Conservation (phyloP, 2,797 vertebrate genomes). For the Hypotaenidia philippensis region DNA sequence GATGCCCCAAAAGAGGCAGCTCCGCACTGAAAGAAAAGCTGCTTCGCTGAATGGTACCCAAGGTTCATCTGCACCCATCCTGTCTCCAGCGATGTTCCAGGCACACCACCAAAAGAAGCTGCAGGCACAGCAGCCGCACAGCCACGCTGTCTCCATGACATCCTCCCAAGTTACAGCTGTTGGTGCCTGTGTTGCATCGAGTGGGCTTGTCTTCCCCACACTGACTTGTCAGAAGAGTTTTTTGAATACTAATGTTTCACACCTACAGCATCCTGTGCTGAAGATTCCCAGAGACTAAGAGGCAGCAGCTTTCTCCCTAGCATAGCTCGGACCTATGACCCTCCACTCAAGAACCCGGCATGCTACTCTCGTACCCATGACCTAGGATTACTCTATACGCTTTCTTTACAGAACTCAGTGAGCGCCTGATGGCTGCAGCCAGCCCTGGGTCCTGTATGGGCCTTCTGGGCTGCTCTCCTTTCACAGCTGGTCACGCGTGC, state of each 20-base stretch:
- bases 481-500: rapidly evolving
- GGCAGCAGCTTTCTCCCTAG: background rate
- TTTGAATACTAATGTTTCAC: background rate
- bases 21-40: rapidly evolving
- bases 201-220: background rate
- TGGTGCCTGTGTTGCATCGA: too few species aligned
- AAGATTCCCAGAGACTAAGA: background rate
- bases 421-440: rapidly evolving
- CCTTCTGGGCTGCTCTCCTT: too few species aligned
- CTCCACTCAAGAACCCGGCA: rapidly evolving
- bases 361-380: background rate
- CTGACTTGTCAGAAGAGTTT: rapidly evolving
- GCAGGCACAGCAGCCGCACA: background rate
- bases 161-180: rapidly evolving
- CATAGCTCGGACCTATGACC: rapidly evolving
- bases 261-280: background rate
- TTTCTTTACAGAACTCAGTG: rapidly evolving
- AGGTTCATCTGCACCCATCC: rapidly evolving
- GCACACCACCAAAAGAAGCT: rapidly evolving
- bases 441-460: background rate
- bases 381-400: rapidly evolving
- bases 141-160: rapidly evolving
- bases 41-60: rapidly evolving
- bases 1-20: background rate
- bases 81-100: rapidly evolving